phyloP scores from a whole-genome alignment of 2,113 vertebrate genomes.

The Entelurus aequoreus region DNA sequence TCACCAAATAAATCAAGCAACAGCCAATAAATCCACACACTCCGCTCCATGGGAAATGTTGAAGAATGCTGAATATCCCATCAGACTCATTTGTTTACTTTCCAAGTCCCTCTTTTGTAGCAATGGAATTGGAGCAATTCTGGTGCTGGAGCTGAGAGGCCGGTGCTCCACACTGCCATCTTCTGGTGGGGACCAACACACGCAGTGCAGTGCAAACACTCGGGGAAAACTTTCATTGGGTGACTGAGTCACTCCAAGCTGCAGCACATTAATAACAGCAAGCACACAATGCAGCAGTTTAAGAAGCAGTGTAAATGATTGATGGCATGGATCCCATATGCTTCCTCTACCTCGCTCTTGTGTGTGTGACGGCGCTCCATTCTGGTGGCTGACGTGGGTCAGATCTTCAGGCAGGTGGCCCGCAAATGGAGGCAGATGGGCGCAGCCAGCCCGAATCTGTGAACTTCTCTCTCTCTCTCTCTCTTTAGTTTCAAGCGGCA shows the following conservation, averaged over 20 bases:
- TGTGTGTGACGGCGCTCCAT: conserved; percentile 48
- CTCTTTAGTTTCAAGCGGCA: conserved; percentile 66
- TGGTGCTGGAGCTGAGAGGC: conserved; percentile 42
- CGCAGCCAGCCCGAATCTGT: conserved; percentile 50
- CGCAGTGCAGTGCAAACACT: too few species aligned
- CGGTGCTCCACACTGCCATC: conserved; percentile 65
- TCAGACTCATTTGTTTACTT: conserved; percentile 64
- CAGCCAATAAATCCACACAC: background rate
- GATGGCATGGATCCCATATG: conserved; percentile 60
- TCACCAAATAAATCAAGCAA: background rate
- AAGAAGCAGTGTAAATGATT: conserved; percentile 49
- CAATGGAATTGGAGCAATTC: conserved; percentile 58
- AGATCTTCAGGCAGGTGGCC: conserved; percentile 68
- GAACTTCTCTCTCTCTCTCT: conserved; percentile 45
- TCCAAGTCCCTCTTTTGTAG: conserved; percentile 63
- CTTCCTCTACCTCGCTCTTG: conserved; percentile 47
- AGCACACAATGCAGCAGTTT: conserved; percentile 49
- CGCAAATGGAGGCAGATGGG: conserved; percentile 66
- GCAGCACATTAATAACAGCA: conserved; percentile 32
- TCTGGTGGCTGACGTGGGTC: conserved; percentile 56
- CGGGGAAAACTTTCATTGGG: too few species aligned
- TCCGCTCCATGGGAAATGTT: conserved; percentile 21
- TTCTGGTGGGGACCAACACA: conserved; percentile 46
- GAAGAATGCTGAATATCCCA: conserved; percentile 54
- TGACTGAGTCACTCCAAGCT: too few species aligned